Percentiles rank a stretch among this genome's conserved stretches.
These are phyloP conservation scores for Drosophila rhopaloa DNA, from an alignment of 1,140 invertebrate species.

Conservation along the genomic window DNA sequence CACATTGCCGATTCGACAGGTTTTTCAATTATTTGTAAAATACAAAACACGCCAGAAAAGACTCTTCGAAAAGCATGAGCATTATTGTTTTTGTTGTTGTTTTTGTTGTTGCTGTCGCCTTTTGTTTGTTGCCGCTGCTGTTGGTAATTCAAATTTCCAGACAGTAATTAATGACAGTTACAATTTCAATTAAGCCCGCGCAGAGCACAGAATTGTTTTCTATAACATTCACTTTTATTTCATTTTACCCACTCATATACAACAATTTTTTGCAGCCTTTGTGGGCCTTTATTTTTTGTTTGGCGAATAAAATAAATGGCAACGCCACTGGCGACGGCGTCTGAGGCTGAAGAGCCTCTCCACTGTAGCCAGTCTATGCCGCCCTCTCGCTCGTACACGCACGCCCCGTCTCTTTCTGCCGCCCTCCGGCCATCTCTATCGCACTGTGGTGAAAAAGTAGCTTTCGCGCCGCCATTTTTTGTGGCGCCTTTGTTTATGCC, in stretches of 20 bases:
- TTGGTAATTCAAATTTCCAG: conserved; percentile 82
- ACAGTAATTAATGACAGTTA: conserved; percentile 84
- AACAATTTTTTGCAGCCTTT: conserved; percentile 38
- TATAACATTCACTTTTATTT: conserved; percentile 58
- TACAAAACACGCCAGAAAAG: conserved; percentile 24
- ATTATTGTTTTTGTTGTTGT: conserved; percentile 2
- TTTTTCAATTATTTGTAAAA: conserved; percentile 75
- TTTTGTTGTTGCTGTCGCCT: conserved; percentile 36
- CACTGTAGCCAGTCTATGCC: conserved; percentile 62
- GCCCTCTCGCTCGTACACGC: conserved; percentile 20
- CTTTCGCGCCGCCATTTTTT: conserved; percentile 84
- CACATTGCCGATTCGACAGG: conserved; percentile 75
- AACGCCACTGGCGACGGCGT: conserved; percentile 68
- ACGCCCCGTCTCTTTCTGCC: conserved; percentile 19
- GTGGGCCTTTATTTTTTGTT: conserved; percentile 62
- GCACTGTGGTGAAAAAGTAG: conserved; percentile 62
- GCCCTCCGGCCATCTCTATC: conserved; percentile 5
- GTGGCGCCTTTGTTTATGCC: conserved; percentile 80
- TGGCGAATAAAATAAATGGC: conserved; percentile 80
- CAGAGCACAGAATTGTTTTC: conserved; percentile 63
- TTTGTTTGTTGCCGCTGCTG: conserved; percentile 42
- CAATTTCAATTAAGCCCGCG: conserved; percentile 79
- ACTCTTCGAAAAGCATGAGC: conserved; percentile 32
- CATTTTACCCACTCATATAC: conserved; percentile 36
- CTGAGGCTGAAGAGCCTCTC: conserved; percentile 69